Evolutionary conservation across 2,113 vertebrate genomes (phyloP).

Genomic region (Microtus montanus): DNA sequence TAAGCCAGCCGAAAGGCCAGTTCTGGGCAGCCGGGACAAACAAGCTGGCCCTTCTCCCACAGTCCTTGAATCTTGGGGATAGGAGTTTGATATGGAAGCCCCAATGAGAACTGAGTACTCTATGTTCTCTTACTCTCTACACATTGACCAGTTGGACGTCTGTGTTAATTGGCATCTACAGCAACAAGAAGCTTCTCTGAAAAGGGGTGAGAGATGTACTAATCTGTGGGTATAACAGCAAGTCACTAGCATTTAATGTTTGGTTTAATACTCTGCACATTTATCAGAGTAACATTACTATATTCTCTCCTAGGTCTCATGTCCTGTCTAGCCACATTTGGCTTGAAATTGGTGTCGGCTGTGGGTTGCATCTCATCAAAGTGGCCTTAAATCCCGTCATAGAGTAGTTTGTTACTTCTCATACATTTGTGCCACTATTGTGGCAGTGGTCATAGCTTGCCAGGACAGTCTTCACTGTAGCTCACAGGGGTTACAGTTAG

Average conservation of each 20-base stretch:
- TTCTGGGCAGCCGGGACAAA: too few relatives aligned
- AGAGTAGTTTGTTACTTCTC: background rate
- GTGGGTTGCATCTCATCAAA: too few relatives aligned
- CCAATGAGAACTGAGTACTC: too few relatives aligned
- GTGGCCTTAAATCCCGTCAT: background rate
- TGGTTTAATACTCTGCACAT: background rate
- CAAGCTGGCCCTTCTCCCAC: too few relatives aligned
- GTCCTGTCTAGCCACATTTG: too few relatives aligned
- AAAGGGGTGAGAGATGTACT: background rate
- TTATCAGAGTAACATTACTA: too few relatives aligned
- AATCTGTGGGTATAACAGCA: background rate
- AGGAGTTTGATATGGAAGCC: background rate
- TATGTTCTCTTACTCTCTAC: background rate
- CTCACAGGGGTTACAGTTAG: background rate
- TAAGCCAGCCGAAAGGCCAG: too few relatives aligned
- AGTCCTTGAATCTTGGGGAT: background rate
- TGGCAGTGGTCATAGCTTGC: background rate
- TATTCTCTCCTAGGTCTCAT: background rate
- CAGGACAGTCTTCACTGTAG: background rate
- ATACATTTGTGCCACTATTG: background rate
- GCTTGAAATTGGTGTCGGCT: background rate
- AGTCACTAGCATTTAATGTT: background rate
- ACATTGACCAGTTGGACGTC: background rate
- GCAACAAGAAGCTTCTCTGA: background rate
- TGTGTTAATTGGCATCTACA: background rate